Evolutionary conservation across 53 echinoderm and acorn worm species (phyloP).

Genomic region (Temnopleurus reevesii): DNA sequence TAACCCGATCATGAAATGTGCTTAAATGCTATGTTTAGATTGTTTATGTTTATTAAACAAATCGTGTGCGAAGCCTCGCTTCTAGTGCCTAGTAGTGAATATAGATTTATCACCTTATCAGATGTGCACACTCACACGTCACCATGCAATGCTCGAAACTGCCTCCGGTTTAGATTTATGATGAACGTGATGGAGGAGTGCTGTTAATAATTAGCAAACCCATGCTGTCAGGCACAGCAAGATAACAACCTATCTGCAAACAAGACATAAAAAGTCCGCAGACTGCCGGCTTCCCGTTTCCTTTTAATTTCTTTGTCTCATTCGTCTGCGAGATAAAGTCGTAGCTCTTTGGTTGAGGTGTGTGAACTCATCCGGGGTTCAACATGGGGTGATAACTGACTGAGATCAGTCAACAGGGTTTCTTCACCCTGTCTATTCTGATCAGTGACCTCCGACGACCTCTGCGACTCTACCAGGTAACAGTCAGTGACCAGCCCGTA

Average conservation of each 20-base stretch:
- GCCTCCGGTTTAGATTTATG: background rate
- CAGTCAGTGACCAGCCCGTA: slow-evolving; percentile 55
- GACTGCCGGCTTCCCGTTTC: background rate
- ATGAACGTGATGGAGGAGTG: slow-evolving; percentile 1
- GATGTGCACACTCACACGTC: background rate
- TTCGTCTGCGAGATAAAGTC: background rate
- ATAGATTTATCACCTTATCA: background rate
- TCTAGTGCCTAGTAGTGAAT: too few species aligned
- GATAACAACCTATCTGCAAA: slow-evolving; percentile 29
- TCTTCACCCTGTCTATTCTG: slow-evolving; percentile 56
- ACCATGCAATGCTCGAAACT: background rate
- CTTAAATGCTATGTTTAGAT: too few species aligned
- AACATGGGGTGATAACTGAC: background rate
- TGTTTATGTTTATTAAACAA: too few species aligned
- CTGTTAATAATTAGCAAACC: slow-evolving; percentile 12
- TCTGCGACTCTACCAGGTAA: background rate
- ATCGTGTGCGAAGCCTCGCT: too few species aligned
- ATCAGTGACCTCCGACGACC: slow-evolving; percentile 49
- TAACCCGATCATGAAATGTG: too few species aligned
- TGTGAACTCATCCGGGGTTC: slow-evolving; percentile 44
- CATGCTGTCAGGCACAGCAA: background rate
- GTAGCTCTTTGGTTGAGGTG: slow-evolving; percentile 37
- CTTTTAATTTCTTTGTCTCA: slow-evolving; percentile 8
- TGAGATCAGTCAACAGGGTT: slow-evolving; percentile 58
- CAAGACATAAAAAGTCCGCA: background rate